Percentiles rank a stretch among this genome's conserved stretches.
phyloP scores from a whole-genome alignment of 2,113 vertebrate species.

The Hucho hucho region DNA sequence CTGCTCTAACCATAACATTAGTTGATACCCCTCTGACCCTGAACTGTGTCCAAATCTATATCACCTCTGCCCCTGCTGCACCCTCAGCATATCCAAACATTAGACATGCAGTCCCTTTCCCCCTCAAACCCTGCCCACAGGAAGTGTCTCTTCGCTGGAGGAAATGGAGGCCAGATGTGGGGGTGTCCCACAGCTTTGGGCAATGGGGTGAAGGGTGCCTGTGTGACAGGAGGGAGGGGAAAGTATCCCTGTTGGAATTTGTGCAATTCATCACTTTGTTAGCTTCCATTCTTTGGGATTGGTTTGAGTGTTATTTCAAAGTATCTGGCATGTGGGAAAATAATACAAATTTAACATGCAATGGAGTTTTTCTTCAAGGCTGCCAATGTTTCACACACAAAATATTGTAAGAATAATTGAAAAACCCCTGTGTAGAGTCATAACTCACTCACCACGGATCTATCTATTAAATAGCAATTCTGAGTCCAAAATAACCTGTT shows the following conservation, averaged over 20 bases:
- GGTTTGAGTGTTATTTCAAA: no score
- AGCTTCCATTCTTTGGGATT: no score
- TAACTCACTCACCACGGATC: neutral
- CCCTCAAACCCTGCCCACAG: slow-evolving; percentile 18
- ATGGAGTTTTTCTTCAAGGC: neutral
- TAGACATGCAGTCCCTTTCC: slow-evolving; percentile 9
- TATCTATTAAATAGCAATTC: neutral
- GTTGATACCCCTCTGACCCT: neutral
- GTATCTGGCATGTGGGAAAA: no score
- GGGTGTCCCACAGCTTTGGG: slow-evolving; percentile 10
- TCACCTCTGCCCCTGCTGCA: neutral
- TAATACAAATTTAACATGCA: no score
- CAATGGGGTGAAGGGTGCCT: neutral
- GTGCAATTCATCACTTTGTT: no score
- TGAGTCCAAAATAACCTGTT: no score
- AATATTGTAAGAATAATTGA: neutral
- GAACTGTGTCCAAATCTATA: slow-evolving; percentile 5
- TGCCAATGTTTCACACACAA: neutral
- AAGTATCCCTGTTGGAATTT: no score
- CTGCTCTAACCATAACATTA: slow-evolving; percentile 6
- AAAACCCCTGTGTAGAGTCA: neutral
- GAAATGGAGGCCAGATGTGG: slow-evolving; percentile 52
- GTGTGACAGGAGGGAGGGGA: no score
- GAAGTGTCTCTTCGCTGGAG: slow-evolving; percentile 31
- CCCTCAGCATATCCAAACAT: slow-evolving; percentile 22